Evolutionary conservation across 2,888 invertebrate species (phyloP).

Genomic region (Venusia cambrica): DNA sequence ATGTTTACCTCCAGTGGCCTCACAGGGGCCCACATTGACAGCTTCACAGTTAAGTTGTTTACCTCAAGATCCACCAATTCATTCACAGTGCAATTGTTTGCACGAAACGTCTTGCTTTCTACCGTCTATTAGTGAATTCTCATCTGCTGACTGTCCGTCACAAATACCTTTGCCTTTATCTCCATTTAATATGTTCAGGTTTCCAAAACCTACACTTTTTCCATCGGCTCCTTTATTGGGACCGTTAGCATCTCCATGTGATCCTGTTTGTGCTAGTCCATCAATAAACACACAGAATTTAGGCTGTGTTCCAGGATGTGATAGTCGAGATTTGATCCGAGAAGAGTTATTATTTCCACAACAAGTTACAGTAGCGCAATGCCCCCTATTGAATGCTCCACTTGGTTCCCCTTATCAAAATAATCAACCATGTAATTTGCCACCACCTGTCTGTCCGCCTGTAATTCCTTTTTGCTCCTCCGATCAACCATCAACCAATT

Average conservation of each 20-base stretch:
- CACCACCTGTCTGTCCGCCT: constrained; percentile 2
- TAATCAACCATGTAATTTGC: constrained; percentile 5
- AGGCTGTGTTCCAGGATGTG: constrained; percentile 1
- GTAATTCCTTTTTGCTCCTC: constrained; percentile 3
- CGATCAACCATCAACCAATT: constrained; percentile 6
- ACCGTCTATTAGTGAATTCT: no score
- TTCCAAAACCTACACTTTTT: constrained; percentile 12
- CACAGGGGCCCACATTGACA: constrained; percentile 4
- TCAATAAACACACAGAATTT: neutral
- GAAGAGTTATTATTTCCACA: constrained; percentile 9
- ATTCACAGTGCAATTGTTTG: constrained; percentile 1
- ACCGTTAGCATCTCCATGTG: constrained; percentile 4
- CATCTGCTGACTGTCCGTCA: constrained; percentile 6
- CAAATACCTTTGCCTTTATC: constrained; percentile 8
- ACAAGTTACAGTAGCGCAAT: constrained; percentile 6
- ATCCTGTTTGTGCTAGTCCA: neutral
- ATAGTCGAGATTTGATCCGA: constrained; percentile 2
- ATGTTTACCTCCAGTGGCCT: neutral
- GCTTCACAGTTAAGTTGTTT: constrained; percentile 1
- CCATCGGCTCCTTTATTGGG: constrained; percentile 1
- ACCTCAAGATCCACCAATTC: constrained; percentile 1
- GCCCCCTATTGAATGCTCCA: constrained; percentile 1
- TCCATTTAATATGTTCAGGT: constrained; percentile 6
- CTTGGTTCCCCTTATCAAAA: constrained; percentile 7
- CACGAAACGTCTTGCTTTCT: constrained; percentile 2